Evolutionary conservation across 2,113 vertebrate species (phyloP).

Genomic region (Pseudorhombus dupliciocellatus): DNA sequence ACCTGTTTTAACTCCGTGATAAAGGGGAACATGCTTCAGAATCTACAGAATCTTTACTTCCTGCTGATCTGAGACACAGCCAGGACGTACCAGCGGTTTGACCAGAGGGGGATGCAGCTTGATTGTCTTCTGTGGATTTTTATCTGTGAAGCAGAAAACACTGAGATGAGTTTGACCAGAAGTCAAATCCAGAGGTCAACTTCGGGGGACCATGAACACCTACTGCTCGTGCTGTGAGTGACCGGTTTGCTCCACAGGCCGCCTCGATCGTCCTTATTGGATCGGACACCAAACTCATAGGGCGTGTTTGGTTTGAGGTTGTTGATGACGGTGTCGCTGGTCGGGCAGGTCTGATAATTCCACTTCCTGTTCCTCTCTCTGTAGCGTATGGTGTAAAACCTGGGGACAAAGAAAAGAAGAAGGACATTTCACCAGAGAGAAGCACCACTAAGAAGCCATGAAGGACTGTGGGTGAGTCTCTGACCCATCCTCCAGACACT

Average conservation of each 20-base stretch:
- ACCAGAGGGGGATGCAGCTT: slow-evolving; percentile 48
- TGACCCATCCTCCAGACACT: slow-evolving; percentile 93
- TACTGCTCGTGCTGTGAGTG: slow-evolving; percentile 88
- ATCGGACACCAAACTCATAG: slow-evolving; percentile 93
- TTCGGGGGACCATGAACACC: slow-evolving; percentile 20
- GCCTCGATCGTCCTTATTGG: slow-evolving; percentile 83
- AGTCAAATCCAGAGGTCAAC: not conserved
- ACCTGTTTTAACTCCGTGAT: no score
- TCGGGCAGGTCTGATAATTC: slow-evolving; percentile 93
- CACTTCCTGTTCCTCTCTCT: slow-evolving; percentile 92
- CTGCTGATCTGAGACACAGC: no score
- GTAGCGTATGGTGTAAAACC: slow-evolving; percentile 94
- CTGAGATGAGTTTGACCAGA: not conserved
- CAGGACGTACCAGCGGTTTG: slow-evolving; percentile 37
- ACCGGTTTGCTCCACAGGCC: slow-evolving; percentile 90
- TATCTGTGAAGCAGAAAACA: slow-evolving; percentile 56
- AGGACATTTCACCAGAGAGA: no score
- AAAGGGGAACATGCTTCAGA: no score
- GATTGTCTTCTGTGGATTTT: slow-evolving; percentile 60
- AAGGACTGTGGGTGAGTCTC: no score
- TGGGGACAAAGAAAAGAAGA: slow-evolving; percentile 47
- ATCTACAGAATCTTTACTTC: no score
- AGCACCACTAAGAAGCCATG: not conserved
- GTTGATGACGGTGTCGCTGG: slow-evolving; percentile 92
- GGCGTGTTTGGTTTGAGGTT: slow-evolving; percentile 90